Conservation (phyloP, 2,797 vertebrate species). For the Channallabes apus region DNA sequence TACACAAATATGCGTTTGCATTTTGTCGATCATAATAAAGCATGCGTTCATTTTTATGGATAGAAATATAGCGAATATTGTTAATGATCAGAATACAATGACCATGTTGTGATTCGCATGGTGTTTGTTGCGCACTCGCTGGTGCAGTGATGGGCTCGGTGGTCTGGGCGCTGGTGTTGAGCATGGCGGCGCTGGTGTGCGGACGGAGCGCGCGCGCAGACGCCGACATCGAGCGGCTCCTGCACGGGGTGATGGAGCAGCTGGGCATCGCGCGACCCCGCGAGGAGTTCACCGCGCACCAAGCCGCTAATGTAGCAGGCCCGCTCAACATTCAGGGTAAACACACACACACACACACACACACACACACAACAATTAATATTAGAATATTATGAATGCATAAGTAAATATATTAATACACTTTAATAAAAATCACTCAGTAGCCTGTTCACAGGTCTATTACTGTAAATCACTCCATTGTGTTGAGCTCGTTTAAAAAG, state of each 20-base stretch:
- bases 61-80: not conserved
- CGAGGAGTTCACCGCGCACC: constrained; percentile 94
- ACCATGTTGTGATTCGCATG: not conserved
- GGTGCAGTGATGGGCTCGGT: constrained; percentile 48
- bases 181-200: constrained; percentile 68
- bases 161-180: constrained; percentile 71
- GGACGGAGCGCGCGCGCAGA: constrained; percentile 84
- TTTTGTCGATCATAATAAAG: not conserved
- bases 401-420: not conserved
- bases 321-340: constrained; percentile 96
- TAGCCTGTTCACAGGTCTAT: not conserved
- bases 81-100: not conserved
- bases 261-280: constrained; percentile 92
- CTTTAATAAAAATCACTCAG: not conserved
- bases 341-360: constrained; percentile 1
- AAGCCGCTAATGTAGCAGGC: constrained; percentile 93
- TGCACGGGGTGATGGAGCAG: constrained; percentile 97
- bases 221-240: constrained; percentile 91
- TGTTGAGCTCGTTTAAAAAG: not conserved
- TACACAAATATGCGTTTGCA: not conserved
- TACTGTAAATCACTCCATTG: not conserved
- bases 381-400: not conserved
- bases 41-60: not conserved
- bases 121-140: constrained; percentile 48
- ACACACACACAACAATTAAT: not conserved